Percentiles rank a stretch among this genome's conserved stretches.
Conservation (phyloP, 2,888 invertebrate genomes). For the Pterostichus madidus region DNA sequence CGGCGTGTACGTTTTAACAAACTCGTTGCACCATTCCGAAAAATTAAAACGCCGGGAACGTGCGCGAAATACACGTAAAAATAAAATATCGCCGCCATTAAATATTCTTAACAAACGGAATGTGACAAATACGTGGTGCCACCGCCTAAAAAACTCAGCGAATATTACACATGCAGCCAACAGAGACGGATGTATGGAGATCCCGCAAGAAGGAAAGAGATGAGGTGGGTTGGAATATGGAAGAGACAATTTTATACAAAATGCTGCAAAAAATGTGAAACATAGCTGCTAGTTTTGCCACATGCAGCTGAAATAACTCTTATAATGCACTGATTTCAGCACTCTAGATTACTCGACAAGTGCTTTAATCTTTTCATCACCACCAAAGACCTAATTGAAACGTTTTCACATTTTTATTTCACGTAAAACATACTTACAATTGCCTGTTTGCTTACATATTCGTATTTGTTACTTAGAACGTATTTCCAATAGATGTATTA, state of each 20-base stretch:
- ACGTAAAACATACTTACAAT: background rate
- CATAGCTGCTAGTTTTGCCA: slow-evolving; percentile 43
- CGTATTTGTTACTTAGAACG: no score
- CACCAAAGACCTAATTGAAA: background rate
- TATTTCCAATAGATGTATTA: no score
- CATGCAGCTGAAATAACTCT: slow-evolving; percentile 46
- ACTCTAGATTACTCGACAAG: background rate
- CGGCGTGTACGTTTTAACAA: slow-evolving; percentile 48
- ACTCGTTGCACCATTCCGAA: slow-evolving; percentile 62
- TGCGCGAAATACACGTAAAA: slow-evolving; percentile 59
- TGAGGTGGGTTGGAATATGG: slow-evolving; percentile 27
- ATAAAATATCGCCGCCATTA: slow-evolving; percentile 71
- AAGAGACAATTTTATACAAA: slow-evolving; percentile 43
- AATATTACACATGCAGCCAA: slow-evolving; percentile 57
- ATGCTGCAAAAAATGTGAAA: slow-evolving; percentile 46
- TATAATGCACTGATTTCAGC: slow-evolving; percentile 35
- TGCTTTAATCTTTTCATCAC: background rate
- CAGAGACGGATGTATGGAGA: slow-evolving; percentile 20
- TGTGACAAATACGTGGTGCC: slow-evolving; percentile 73
- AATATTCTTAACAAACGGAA: slow-evolving; percentile 72
- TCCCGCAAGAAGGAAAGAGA: slow-evolving; percentile 10
- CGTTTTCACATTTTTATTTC: background rate
- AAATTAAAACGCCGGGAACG: slow-evolving; percentile 57
- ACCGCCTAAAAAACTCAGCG: slow-evolving; percentile 53
- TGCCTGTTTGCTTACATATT: no score